Evolutionary conservation across 2,888 invertebrate species (phyloP), one percentile per base, ranked within the genome.

Genomic region (Andrena bicolor): DNA sequence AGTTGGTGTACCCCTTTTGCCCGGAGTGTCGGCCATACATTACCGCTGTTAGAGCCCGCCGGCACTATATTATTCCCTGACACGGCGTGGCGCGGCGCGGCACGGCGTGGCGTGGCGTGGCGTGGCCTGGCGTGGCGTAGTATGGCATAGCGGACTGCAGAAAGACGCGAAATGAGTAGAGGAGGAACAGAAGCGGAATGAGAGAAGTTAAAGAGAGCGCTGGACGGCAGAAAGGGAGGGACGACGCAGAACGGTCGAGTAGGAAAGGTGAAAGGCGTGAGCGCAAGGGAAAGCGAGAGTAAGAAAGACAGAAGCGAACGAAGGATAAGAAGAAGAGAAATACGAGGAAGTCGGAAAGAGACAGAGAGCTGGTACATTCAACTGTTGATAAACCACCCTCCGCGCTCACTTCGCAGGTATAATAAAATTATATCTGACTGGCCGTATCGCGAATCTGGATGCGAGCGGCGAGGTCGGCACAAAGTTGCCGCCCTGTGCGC

Each of bases 351-450:
- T 48, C 68, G 30, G 41, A 72, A 76, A 71, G 78, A 53, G 70
- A 79, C 56, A 53, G 76, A 72, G 77, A 58, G 79, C 72, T 68
- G 79, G 83, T 80, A 86, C 87, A 82, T 90, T 86, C 85, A 85
- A 85, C 84, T 81, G 89, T 87, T 90, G 92, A 92, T 92, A 92
- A 92, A 92, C 90, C 90, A 90, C 90, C 90, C 88, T 89, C 87
- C 85, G 82, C 82, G 86, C 86, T 87, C 84, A 77, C 86, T 85
- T 83, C 73, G 83, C 86, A 86, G 91, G 89, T 91, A 92, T 92
- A 92, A 92, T 92, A 92, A 92, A 92, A 92, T 92, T 90, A 92
- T 92, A 92, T 92, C 92, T 90, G 88, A 80, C 77, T 84, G 88
- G 83, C 80, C 86, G 90, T 89, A 91, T 92, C 92, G 90, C 88